These are phyloP conservation scores for Gavialis gangeticus DNA, from an alignment of 2,113 vertebrate genomes.

Conservation along the genomic window DNA sequence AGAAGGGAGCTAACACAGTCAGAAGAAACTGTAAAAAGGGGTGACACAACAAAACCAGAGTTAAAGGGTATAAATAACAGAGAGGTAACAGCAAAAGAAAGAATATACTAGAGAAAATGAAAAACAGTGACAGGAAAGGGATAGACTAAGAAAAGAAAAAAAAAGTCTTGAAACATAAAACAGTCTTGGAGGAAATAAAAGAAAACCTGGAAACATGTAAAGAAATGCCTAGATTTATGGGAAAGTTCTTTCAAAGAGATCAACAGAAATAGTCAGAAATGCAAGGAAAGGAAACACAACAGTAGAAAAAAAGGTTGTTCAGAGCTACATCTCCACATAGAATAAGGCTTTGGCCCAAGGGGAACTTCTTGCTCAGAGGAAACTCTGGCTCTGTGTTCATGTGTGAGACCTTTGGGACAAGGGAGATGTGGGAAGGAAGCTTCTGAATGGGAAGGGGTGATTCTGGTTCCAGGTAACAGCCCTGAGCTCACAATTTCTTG, in stretches of 20 bases:
- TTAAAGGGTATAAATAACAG: background rate
- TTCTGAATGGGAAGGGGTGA: background rate
- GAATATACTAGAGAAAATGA: conserved; percentile 20
- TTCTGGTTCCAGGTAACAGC: accelerated
- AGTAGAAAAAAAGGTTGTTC: background rate
- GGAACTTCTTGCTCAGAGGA: background rate
- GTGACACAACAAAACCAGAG: background rate
- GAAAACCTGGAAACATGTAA: background rate
- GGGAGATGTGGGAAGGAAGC: accelerated
- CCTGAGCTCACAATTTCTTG: background rate
- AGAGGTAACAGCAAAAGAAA: background rate
- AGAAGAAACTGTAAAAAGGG: background rate
- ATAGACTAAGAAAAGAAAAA: conserved; percentile 20
- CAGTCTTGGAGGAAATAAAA: background rate
- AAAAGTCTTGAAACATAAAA: conserved; percentile 14
- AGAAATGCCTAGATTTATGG: conserved; percentile 52
- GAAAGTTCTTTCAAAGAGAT: conserved; percentile 54
- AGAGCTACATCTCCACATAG: background rate
- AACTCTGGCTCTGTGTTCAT: background rate
- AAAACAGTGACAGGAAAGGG: conserved; percentile 24
- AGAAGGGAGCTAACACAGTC: background rate
- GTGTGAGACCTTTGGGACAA: background rate
- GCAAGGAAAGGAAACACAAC: conserved; percentile 7
- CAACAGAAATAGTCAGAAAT: conserved; percentile 31
- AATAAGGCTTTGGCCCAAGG: accelerated